These are phyloP conservation scores for Dryoscopus gambensis DNA, from an alignment of 2,113 vertebrate genomes.

Conservation along the genomic window DNA sequence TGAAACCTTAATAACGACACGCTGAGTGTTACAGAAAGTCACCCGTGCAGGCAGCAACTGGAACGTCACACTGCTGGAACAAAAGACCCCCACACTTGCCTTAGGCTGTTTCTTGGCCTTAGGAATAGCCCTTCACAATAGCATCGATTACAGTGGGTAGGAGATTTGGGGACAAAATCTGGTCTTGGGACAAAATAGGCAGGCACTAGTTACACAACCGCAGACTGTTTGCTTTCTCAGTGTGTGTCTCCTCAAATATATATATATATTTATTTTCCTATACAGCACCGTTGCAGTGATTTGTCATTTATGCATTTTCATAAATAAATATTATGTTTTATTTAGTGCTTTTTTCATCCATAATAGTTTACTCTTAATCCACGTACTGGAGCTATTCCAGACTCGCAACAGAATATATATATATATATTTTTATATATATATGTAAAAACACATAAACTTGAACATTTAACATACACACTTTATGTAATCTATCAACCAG, in stretches of 20 bases:
- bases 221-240: background rate
- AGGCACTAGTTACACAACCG: background rate
- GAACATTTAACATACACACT: conserved; percentile 57
- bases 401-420: conserved; percentile 47
- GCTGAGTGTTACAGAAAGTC: background rate
- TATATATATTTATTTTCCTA: conserved; percentile 25
- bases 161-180: background rate
- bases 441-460: conserved; percentile 40
- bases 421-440: background rate
- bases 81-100: background rate
- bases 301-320: conserved; percentile 58
- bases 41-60: background rate
- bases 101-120: background rate
- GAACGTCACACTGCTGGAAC: background rate
- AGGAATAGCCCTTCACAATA: background rate
- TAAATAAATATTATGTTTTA: conserved; percentile 75
- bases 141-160: background rate
- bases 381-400: conserved; percentile 65
- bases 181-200: background rate
- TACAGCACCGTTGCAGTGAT: background rate
- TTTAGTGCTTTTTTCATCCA: conserved; percentile 64
- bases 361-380: conserved; percentile 71
- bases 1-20: background rate
- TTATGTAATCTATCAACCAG: conserved; percentile 28
- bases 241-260: background rate